Percentiles rank a stretch among this genome's conserved stretches.
Conservation (phyloP, 2,797 vertebrate genomes). For the Chelonia mydas region DNA sequence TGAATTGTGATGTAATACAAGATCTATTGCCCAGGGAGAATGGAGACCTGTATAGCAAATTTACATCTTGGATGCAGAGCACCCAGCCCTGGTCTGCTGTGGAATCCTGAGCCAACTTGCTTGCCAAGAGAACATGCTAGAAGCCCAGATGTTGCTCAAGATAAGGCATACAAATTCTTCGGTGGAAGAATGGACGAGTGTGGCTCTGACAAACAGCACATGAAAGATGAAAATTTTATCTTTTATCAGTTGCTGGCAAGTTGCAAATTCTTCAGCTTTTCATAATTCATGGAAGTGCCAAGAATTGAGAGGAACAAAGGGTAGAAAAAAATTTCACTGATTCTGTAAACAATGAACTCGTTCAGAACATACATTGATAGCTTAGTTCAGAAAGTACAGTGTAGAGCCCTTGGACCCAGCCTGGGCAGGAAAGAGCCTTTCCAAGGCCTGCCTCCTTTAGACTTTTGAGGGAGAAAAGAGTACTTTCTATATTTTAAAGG, state of each 20-base stretch:
- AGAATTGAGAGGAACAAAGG: conserved; percentile 61
- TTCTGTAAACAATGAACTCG: conserved; percentile 34
- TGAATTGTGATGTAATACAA: background rate
- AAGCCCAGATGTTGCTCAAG: conserved; percentile 37
- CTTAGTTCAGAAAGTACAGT: conserved; percentile 10
- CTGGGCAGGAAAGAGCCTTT: conserved; percentile 58
- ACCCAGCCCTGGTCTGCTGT: background rate
- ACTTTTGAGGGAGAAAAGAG: conserved; percentile 43
- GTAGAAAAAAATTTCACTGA: conserved; percentile 56
- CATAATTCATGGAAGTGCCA: conserved; percentile 51
- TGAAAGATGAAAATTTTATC: conserved; percentile 25
- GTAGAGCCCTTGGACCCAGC: conserved; percentile 36
- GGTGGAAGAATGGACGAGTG: background rate
- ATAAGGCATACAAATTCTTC: background rate
- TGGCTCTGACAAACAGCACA: conserved; percentile 18
- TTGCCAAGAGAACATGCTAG: background rate
- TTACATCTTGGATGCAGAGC: background rate
- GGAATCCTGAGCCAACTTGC: background rate
- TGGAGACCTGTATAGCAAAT: background rate
- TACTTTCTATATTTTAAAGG: conserved; percentile 53
- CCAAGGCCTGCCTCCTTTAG: conserved; percentile 29
- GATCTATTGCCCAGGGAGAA: background rate
- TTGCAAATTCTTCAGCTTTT: conserved; percentile 49
- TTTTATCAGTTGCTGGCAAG: conserved; percentile 46
- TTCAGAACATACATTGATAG: conserved; percentile 47